Conservation (phyloP, 1,140 invertebrate genomes). For the Heliconius eleuchia region DNA sequence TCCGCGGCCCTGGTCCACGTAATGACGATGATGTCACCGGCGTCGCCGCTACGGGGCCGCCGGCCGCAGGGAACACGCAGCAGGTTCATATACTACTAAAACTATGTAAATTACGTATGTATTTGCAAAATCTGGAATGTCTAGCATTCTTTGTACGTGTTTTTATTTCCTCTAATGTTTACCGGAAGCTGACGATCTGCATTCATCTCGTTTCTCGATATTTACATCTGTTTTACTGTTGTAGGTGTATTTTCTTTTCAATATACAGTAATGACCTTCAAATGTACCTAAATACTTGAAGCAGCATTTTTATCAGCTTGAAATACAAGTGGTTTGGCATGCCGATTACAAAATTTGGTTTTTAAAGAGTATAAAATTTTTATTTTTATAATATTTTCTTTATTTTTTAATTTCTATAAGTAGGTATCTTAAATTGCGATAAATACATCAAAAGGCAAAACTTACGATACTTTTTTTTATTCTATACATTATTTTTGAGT, state of each 20-base stretch:
- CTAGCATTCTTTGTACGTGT: background rate
- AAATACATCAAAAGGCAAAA: too few species aligned
- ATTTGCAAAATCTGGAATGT: constrained; percentile 13
- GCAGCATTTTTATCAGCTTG: background rate
- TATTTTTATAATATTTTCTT: background rate
- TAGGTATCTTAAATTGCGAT: too few species aligned
- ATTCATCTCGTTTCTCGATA: background rate
- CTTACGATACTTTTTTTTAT: too few species aligned
- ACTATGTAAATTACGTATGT: constrained; percentile 13
- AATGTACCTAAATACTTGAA: background rate
- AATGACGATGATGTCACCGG: constrained; percentile 66
- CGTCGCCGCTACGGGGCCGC: constrained; percentile 41
- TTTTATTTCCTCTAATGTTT: background rate
- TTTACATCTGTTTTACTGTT: background rate
- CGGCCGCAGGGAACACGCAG: constrained; percentile 23
- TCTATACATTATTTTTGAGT: too few species aligned
- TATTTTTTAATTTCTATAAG: background rate
- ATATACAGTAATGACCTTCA: background rate
- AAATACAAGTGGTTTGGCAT: background rate
- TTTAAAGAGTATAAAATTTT: background rate
- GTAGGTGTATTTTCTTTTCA: background rate
- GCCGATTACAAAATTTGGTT: background rate
- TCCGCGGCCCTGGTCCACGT: constrained; percentile 50
- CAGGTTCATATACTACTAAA: background rate
- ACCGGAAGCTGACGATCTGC: background rate